Conservation (phyloP, 2,888 invertebrate species). For the Dusona sp. region DNA sequence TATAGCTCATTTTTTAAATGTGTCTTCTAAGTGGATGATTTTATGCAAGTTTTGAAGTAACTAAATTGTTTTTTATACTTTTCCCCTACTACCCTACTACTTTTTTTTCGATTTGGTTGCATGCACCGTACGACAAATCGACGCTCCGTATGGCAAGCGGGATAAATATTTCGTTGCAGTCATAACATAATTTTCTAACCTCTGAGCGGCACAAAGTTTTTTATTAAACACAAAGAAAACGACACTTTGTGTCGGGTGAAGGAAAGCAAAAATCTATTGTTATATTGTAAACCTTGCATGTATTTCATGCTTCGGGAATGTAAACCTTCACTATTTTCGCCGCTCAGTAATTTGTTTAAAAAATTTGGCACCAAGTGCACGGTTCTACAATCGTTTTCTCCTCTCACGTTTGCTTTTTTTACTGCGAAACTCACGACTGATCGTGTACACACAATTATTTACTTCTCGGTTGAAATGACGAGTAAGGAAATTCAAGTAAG, state of each 20-base stretch:
- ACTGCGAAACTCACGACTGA: background rate
- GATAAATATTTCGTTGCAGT: background rate
- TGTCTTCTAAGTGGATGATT: too few relatives aligned
- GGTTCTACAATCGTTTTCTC: background rate
- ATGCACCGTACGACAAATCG: background rate
- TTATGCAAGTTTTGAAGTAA: too few relatives aligned
- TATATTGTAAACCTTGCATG: background rate
- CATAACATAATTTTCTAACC: background rate
- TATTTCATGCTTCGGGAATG: background rate
- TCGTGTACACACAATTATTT: background rate
- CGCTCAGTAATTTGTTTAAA: background rate
- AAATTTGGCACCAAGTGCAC: background rate
- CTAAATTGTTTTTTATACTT: too few relatives aligned
- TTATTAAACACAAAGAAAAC: background rate
- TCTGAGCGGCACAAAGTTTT: background rate
- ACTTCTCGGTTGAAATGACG: background rate
- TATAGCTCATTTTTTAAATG: too few relatives aligned
- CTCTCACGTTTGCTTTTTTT: slow-evolving; percentile 42
- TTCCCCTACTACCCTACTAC: background rate
- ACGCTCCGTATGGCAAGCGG: background rate
- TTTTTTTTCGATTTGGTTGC: background rate
- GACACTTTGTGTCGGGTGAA: background rate
- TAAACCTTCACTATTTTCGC: background rate
- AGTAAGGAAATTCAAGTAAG: slow-evolving; percentile 38
- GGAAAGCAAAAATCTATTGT: background rate